phyloP scores from a whole-genome alignment of 2,113 vertebrate species.

The Cinclus mexicanus region DNA sequence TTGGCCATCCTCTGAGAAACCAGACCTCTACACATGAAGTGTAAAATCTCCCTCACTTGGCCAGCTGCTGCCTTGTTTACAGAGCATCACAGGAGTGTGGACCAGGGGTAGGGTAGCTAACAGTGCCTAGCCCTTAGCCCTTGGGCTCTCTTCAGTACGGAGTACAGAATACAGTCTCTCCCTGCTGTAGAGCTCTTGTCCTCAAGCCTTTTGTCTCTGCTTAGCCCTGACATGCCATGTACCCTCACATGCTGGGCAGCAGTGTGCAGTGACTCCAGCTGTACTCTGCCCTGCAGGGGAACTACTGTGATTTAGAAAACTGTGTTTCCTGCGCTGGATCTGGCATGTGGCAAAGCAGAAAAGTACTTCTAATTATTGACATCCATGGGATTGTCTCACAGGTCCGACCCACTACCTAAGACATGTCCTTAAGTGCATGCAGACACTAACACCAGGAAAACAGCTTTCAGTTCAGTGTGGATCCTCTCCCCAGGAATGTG shows the following conservation, averaged over 20 bases:
- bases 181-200: background rate
- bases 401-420: background rate
- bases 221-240: background rate
- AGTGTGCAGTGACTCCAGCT: accelerated
- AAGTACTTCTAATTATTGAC: background rate
- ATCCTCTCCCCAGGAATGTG: background rate
- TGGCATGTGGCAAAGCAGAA: background rate
- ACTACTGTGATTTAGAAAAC: background rate
- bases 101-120: too few species aligned
- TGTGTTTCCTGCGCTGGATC: background rate
- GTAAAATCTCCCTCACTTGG: background rate
- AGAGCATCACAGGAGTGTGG: background rate
- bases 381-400: background rate
- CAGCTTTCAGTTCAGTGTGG: background rate
- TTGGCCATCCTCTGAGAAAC: background rate
- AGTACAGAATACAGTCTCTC: background rate
- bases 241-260: background rate
- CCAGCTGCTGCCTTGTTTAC: background rate
- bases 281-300: background rate
- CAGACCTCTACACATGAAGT: accelerated
- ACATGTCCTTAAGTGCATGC: background rate
- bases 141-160: background rate
- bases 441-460: background rate
- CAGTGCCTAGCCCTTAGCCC: background rate
- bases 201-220: background rate